Conservation (phyloP, 2,888 invertebrate genomes). For the Neoascia interrupta region DNA sequence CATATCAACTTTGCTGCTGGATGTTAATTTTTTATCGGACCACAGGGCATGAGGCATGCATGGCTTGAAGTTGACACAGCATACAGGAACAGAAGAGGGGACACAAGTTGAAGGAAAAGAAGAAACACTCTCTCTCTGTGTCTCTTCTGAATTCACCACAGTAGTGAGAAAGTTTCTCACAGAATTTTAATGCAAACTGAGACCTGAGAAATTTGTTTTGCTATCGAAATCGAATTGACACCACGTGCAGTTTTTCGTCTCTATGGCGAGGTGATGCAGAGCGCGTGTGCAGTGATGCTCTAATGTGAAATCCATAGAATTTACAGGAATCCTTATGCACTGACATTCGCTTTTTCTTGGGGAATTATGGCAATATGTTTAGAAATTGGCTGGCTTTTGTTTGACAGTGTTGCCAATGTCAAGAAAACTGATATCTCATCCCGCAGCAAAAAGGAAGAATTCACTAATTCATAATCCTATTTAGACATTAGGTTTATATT, state of each 20-base stretch:
- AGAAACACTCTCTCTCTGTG: constrained; percentile 8
- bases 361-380: too few species aligned
- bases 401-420: constrained; percentile 47
- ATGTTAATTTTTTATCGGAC: too few species aligned
- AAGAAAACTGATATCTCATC: too few species aligned
- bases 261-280: not conserved
- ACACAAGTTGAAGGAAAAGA: too few species aligned
- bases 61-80: not conserved
- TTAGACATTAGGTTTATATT: too few species aligned
- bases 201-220: constrained; percentile 12
- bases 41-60: too few species aligned
- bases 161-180: constrained; percentile 8
- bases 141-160: constrained; percentile 27
- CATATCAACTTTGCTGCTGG: too few species aligned
- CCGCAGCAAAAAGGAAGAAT: too few species aligned
- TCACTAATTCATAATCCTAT: too few species aligned
- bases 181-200: not conserved
- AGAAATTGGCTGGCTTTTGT: too few species aligned
- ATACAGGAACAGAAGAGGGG: too few species aligned
- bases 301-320: constrained; percentile 65
- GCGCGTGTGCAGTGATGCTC: constrained; percentile 63
- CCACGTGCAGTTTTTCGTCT: constrained; percentile 37
- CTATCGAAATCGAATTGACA: constrained; percentile 5
- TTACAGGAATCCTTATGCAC: constrained; percentile 27
- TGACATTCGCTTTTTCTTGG: constrained; percentile 38